Evolutionary conservation across 2,888 invertebrate species (phyloP).

Genomic region (Spisula subtruncata): DNA sequence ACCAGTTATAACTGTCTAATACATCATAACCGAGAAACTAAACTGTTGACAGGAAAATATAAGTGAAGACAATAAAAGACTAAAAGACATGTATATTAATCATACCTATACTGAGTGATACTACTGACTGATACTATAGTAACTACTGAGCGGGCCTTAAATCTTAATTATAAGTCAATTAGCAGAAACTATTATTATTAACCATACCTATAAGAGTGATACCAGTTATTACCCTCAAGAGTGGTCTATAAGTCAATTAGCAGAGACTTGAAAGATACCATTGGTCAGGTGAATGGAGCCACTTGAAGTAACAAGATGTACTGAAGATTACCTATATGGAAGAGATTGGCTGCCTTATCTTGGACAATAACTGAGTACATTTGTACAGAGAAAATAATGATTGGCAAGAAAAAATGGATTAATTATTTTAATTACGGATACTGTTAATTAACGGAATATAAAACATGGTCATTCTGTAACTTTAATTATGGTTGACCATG

Average conservation of each 20-base stretch:
- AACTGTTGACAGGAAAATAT: not conserved
- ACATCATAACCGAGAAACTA: not conserved
- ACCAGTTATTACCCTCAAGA: too few species aligned
- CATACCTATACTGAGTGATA: not conserved
- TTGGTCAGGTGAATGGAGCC: not conserved
- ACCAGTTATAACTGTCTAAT: not conserved
- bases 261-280: not conserved
- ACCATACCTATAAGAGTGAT: too few species aligned
- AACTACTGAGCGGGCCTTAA: not conserved
- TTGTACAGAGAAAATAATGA: too few species aligned
- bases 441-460: too few species aligned
- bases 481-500: too few species aligned
- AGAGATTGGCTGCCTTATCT: too few species aligned
- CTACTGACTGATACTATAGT: too few species aligned
- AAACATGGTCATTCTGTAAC: too few species aligned
- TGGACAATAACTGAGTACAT: too few species aligned
- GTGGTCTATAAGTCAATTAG: slow-evolving; percentile 11
- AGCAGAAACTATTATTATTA: too few species aligned
- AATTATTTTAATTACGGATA: too few species aligned
- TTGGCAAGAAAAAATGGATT: too few species aligned
- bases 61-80: not conserved
- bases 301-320: not conserved
- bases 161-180: slow-evolving; percentile 9
- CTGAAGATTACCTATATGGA: not conserved
- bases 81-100: not conserved